phyloP scores from a whole-genome alignment of 2,797 vertebrate genomes.

The Danio tinwini region DNA sequence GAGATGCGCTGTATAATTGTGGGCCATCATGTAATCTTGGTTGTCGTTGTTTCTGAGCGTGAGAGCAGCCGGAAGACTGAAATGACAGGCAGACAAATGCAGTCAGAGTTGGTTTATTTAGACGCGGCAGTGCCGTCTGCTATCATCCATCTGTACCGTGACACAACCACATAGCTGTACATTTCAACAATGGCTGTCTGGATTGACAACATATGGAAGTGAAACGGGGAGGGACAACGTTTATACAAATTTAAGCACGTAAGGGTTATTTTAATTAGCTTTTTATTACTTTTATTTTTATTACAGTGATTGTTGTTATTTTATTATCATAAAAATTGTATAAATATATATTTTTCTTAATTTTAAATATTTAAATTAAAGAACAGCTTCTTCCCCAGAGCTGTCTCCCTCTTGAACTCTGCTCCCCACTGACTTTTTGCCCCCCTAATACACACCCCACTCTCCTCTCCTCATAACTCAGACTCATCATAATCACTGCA shows the following conservation, averaged over 20 bases:
- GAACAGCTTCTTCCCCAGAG: too few species aligned
- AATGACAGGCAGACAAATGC: constrained; percentile 29
- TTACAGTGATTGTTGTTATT: too few species aligned
- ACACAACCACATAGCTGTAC: constrained; percentile 15
- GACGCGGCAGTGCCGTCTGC: constrained; percentile 41
- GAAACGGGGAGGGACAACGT: background rate
- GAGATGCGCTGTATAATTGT: background rate
- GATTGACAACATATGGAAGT: constrained; percentile 27
- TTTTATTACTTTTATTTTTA: background rate
- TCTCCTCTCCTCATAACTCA: too few species aligned
- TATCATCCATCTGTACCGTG: constrained; percentile 33
- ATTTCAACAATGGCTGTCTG: background rate
- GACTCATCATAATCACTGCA: too few species aligned
- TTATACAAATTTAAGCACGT: background rate
- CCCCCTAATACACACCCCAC: too few species aligned
- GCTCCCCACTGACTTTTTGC: too few species aligned
- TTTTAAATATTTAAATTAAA: too few species aligned
- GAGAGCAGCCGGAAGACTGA: constrained; percentile 2
- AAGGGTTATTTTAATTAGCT: background rate
- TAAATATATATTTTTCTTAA: too few species aligned
- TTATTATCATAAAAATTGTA: too few species aligned
- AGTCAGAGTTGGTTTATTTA: constrained; percentile 43
- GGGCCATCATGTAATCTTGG: constrained; percentile 14
- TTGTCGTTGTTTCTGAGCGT: constrained; percentile 18
- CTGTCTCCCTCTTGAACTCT: too few species aligned